Percentiles rank a stretch among this genome's conserved stretches.
Conservation (phyloP, 2,888 invertebrate species). For the Drosophila neotestacea region DNA sequence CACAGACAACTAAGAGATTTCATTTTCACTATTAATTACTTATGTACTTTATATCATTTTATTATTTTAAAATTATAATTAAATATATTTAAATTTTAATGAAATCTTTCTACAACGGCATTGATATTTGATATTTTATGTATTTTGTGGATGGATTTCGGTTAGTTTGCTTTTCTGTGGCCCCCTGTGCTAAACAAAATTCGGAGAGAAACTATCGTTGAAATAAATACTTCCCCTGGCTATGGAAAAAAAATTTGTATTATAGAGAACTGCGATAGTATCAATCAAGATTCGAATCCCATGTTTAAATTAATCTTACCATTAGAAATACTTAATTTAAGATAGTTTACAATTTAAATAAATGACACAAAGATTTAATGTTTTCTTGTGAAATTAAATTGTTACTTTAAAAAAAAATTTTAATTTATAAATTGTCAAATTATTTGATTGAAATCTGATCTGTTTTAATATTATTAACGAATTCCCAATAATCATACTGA, state of each 20-base stretch:
- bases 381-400: too few species aligned
- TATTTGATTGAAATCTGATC: neutral
- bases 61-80: too few species aligned
- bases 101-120: too few species aligned
- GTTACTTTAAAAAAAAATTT: neutral
- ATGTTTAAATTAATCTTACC: neutral
- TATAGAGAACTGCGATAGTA: too few species aligned
- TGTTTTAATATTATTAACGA: constrained; percentile 11
- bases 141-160: too few species aligned
- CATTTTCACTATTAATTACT: too few species aligned
- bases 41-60: too few species aligned
- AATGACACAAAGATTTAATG: too few species aligned
- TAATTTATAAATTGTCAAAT: neutral
- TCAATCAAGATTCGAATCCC: neutral
- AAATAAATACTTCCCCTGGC: neutral
- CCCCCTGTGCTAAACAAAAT: neutral
- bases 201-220: neutral
- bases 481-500: neutral
- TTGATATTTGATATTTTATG: too few species aligned
- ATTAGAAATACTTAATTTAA: neutral
- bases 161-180: too few species aligned
- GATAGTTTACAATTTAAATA: neutral
- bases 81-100: too few species aligned
- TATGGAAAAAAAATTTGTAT: neutral
- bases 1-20: too few species aligned